These are phyloP conservation scores for Barypeithes pellucidus DNA, from an alignment of 2,888 invertebrate species.

Conservation along the genomic window DNA sequence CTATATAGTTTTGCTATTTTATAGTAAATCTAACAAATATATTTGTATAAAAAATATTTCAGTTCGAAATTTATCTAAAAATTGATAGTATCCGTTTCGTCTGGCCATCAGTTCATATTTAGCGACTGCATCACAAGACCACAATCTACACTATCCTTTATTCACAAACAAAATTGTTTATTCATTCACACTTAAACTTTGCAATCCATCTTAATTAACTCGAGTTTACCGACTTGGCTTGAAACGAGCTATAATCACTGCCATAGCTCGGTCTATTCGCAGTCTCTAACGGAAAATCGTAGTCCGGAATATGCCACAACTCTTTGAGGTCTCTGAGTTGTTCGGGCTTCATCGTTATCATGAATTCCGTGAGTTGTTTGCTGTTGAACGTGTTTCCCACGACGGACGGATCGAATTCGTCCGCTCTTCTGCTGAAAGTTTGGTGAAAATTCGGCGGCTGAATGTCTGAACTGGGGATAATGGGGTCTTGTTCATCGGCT, in stretches of 20 bases:
- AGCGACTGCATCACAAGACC: background rate
- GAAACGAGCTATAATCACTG: conserved; percentile 67
- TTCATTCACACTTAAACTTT: conserved; percentile 1
- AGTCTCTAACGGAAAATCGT: conserved; percentile 69
- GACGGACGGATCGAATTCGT: conserved; percentile 46
- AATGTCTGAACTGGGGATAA: conserved; percentile 33
- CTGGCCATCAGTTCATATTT: too few relatives aligned
- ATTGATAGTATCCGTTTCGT: too few relatives aligned
- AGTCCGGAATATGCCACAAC: conserved; percentile 69
- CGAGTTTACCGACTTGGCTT: conserved; percentile 55
- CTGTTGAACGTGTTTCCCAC: conserved; percentile 48
- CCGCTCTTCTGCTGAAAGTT: conserved; percentile 31
- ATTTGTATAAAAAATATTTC: too few relatives aligned
- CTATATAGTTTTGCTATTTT: too few relatives aligned
- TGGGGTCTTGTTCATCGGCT: conserved; percentile 43
- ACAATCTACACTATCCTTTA: background rate
- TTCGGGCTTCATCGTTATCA: conserved; percentile 59
- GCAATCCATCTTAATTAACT: background rate
- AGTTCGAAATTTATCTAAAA: too few relatives aligned
- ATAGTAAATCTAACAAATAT: too few relatives aligned
- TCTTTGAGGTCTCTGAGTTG: conserved; percentile 66
- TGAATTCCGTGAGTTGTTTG: conserved; percentile 55
- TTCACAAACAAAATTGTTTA: background rate
- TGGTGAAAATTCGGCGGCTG: conserved; percentile 24
- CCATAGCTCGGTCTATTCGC: conserved; percentile 66